Evolutionary conservation across 1,140 invertebrate genomes (phyloP), one percentile per base, ranked within the genome.

Genomic region (Neodiprion virginianus): DNA sequence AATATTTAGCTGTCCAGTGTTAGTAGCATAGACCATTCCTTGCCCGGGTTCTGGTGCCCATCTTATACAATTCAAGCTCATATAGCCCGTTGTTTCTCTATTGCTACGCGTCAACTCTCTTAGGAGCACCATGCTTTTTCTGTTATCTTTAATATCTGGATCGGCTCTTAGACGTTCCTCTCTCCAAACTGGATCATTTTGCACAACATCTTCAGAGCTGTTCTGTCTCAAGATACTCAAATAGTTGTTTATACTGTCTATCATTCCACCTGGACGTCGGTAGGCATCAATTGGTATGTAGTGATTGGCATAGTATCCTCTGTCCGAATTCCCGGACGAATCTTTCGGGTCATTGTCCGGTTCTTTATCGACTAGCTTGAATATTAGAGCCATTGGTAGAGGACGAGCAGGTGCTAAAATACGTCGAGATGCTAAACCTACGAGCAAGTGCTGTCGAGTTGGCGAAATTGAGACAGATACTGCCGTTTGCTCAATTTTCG

Each of bases 391-490:
- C 88, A 95, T 93, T 49, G 93, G 81, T 85, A 89, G 17, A 83
- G 90, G 77, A 87, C 87, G 73, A 88, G 87, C 48, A 82, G 90
- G 78, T 1, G 82, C 72, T 48, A 80, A 76, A 49, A 92, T 89
- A 40, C 93, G 87, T 1, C 92, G 89, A 21, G 94, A 92, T 69
- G 93, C 93, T 21, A 96, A 87, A 47, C 95, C 95, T 8, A 96
- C 94, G 48, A 96, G 88, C 7, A 96, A 88, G 87, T 96, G 94
- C 14, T 93, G 89, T 75, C 91, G 92, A 2, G 93, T 91, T 1
- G 95, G 95, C 5, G 95, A 96, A 53, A 97, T 88, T 73, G 94
- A 94, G 8, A 96, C 93, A 17, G 95, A 96, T 23, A 96, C 94
- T 0, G 94, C 95, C 81, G 93, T 92, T 73, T 95, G 93, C 79